A percentile compares a stretch with the other conserved stretches of the same genome.
These are phyloP conservation scores for Phyllotis vaccarum DNA, from an alignment of 2,797 vertebrate species.

Conservation along the genomic window DNA sequence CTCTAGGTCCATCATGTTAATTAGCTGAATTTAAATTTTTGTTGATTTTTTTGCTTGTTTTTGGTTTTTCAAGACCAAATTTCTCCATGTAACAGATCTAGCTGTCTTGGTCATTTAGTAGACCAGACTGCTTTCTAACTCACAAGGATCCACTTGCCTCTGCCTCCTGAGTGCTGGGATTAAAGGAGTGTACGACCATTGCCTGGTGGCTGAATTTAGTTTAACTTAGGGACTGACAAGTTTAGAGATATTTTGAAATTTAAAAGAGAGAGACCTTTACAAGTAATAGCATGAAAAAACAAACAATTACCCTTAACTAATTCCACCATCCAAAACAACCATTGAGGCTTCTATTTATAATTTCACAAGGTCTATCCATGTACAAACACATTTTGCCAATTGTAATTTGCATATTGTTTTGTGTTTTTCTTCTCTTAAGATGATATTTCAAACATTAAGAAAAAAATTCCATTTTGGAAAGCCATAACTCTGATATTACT, in stretches of 20 bases:
- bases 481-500: slow-evolving; percentile 7
- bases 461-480: slow-evolving; percentile 59
- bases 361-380: not conserved
- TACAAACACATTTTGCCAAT: not conserved
- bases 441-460: slow-evolving; percentile 38
- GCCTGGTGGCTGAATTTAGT: not conserved
- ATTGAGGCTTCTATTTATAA: not conserved
- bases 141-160: no score
- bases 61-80: no score
- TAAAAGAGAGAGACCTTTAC: not conserved
- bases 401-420: slow-evolving; percentile 31
- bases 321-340: not conserved
- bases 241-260: not conserved
- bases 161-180: no score
- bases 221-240: not conserved
- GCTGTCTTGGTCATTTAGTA: no score
- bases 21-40: not conserved
- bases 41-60: no score
- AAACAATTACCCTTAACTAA: not conserved
- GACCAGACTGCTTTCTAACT: no score
- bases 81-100: no score
- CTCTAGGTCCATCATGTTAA: not conserved
- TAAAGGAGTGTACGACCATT: no score
- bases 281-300: not conserved
- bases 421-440: slow-evolving; percentile 46